Percentiles rank a stretch among this genome's conserved stretches.
Evolutionary conservation across 2,888 invertebrate species (phyloP).

Genomic region (Torymus aiolomorphi): DNA sequence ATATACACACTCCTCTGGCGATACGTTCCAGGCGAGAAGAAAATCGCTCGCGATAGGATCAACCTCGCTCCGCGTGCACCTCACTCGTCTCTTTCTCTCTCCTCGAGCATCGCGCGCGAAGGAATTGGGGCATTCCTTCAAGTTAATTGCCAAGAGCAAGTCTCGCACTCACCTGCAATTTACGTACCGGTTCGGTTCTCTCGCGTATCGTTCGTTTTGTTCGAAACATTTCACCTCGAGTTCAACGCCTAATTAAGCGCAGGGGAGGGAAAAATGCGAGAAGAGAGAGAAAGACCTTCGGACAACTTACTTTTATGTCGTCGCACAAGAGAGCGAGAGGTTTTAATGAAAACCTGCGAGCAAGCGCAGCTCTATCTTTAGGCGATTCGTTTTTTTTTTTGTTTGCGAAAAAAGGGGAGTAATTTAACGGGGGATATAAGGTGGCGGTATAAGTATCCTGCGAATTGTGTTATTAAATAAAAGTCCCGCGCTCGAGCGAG

Average conservation of each 20-base stretch:
- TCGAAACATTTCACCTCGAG: slow-evolving; percentile 60
- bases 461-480: slow-evolving; percentile 12
- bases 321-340: slow-evolving; percentile 21
- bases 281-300: slow-evolving; percentile 26
- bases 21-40: slow-evolving; percentile 10
- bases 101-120: slow-evolving; percentile 43
- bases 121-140: slow-evolving; percentile 65
- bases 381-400: not conserved
- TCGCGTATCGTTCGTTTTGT: slow-evolving; percentile 45
- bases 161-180: too few relatives aligned
- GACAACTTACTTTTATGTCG: slow-evolving; percentile 50
- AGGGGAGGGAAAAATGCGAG: not conserved
- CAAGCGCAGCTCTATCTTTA: slow-evolving; percentile 6
- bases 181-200: slow-evolving; percentile 12
- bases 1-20: not conserved
- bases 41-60: slow-evolving; percentile 18
- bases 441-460: slow-evolving; percentile 6
- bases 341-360: slow-evolving; percentile 35
- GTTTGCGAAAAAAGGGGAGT: not conserved
- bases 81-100: too few relatives aligned
- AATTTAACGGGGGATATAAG: not conserved
- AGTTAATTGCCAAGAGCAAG: slow-evolving; percentile 67
- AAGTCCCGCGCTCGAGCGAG: too few relatives aligned
- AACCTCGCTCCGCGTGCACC: too few relatives aligned
- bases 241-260: slow-evolving; percentile 66